phyloP scores from a whole-genome alignment of 2,888 invertebrate genomes.

The Apeira syringaria region DNA sequence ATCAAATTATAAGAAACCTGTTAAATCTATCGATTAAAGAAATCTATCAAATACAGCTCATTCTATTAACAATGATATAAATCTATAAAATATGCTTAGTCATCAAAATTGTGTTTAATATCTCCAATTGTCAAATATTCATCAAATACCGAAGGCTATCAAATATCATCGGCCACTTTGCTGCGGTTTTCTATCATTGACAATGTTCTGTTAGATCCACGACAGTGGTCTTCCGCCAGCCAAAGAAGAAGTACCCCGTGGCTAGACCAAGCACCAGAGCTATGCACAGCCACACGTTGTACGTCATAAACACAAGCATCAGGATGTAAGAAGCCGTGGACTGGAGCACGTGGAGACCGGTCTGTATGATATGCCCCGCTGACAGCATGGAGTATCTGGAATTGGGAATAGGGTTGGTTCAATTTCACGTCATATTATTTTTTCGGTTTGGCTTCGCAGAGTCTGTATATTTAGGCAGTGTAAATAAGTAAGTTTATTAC shows the following conservation, averaged over 20 bases:
- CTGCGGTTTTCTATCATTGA: conserved; percentile 82
- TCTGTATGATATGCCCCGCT: conserved; percentile 91
- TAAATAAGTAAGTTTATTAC: no score
- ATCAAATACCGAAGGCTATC: not conserved
- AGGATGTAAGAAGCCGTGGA: conserved; percentile 95
- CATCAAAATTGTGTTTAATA: no score
- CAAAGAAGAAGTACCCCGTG: conserved; percentile 96
- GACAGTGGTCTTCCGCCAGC: conserved; percentile 95
- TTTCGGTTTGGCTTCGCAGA: no score
- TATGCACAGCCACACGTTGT: conserved; percentile 96
- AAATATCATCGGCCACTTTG: not conserved
- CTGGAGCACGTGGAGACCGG: conserved; percentile 93
- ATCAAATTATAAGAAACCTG: no score
- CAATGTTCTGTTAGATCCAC: conserved; percentile 97
- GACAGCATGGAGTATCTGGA: conserved; percentile 93
- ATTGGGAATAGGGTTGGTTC: conserved; percentile 35
- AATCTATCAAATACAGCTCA: no score
- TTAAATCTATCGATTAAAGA: no score
- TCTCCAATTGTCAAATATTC: no score
- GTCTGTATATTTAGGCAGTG: no score
- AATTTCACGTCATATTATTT: no score
- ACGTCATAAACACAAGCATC: conserved; percentile 99
- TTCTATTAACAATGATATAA: no score
- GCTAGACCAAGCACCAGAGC: conserved; percentile 95
- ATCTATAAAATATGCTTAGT: no score